phyloP scores from a whole-genome alignment of 2,888 invertebrate genomes.

The Orthosia cruda region DNA sequence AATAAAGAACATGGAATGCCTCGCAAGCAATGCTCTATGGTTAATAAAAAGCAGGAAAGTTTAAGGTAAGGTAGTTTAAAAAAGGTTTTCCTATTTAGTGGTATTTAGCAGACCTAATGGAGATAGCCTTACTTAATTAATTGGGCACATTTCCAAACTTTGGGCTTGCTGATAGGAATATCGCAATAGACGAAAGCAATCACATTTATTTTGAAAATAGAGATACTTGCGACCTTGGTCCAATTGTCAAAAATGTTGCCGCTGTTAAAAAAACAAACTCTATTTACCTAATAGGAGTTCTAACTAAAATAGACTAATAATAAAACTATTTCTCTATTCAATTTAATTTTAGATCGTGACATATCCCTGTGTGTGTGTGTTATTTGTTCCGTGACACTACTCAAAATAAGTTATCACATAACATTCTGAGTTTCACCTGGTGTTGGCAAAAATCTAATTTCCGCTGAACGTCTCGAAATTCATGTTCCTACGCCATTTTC shows the following conservation, averaged over 20 bases:
- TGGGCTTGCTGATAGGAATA: slow-evolving; percentile 6
- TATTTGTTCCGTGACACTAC: slow-evolving; percentile 31
- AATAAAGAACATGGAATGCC: slow-evolving; percentile 3
- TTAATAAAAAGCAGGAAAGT: too few relatives aligned
- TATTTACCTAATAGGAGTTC: too few relatives aligned
- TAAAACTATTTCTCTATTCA: not conserved
- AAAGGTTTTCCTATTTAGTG: too few relatives aligned
- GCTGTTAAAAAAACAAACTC: not conserved
- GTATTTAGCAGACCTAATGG: too few relatives aligned
- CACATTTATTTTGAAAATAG: slow-evolving; percentile 20
- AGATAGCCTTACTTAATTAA: too few relatives aligned
- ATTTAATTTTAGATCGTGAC: slow-evolving; percentile 2
- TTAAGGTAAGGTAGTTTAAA: too few relatives aligned
- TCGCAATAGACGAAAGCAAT: slow-evolving; percentile 30
- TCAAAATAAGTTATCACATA: slow-evolving; percentile 61
- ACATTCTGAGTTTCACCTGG: not conserved
- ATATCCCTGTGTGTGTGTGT: slow-evolving; percentile 38
- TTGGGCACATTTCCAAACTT: slow-evolving; percentile 38
- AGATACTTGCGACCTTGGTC: slow-evolving; percentile 1
- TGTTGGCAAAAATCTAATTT: slow-evolving; percentile 3
- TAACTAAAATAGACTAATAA: too few relatives aligned
- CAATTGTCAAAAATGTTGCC: not conserved
- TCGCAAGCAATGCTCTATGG: not conserved
- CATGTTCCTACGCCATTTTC: not conserved
- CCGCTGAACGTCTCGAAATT: not conserved